Base-by-base conservation (phyloP, 2,113 vertebrate genomes). In the Suncus etruscus region DNA sequence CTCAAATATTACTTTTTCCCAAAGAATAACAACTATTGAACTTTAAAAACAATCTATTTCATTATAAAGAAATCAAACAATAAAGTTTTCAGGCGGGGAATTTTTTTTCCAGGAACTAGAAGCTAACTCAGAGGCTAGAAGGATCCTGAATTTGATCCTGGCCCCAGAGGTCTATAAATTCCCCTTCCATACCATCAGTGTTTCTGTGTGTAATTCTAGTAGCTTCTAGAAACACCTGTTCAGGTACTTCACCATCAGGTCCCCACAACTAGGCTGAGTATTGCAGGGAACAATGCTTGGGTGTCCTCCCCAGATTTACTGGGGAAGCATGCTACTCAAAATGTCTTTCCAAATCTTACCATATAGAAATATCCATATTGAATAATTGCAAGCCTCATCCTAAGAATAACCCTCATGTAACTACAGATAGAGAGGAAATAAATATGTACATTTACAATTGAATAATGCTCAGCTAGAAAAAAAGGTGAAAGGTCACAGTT, bases 1-100 rank as follows among this genome's bases (percentile, higher is more conserved):
- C 39, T 90, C 47, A 91, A 48, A 61, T 83, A 65, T 14, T 72
- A 6, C n/a, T 48, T 58, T 6, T 68, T 77, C 91, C 77, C 11
- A 65, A 54, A 68, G 61, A 78, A 70, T 66, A 89, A 51, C 51
- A 31, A 22, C 45, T 69, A 39, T 24, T 86, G 39, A 75, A 61
- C 32, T 91, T 79, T 78, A 47, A 92, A 91, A 83, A 65, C 25
- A 85, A 77, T 51, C 22, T 48, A 31, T 39, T 48, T 82, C 11
- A 68, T 50, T 87, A 85, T 70, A 75, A 91, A 63, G 39, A 75
- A 70, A 70, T 70, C 3, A 70, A 86, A 0, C 54, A 84, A 76
- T 11, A 18, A 89, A 77, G 22, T 8, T 47, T 7, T 0, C 24
- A 69, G 58, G 47, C 78, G 31, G 47, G n/a, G 81, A n/a, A 32